Percentiles rank a stretch among this genome's conserved stretches.
Conservation (phyloP, 2,888 invertebrate species). For the Amblyjoppa proteus region DNA sequence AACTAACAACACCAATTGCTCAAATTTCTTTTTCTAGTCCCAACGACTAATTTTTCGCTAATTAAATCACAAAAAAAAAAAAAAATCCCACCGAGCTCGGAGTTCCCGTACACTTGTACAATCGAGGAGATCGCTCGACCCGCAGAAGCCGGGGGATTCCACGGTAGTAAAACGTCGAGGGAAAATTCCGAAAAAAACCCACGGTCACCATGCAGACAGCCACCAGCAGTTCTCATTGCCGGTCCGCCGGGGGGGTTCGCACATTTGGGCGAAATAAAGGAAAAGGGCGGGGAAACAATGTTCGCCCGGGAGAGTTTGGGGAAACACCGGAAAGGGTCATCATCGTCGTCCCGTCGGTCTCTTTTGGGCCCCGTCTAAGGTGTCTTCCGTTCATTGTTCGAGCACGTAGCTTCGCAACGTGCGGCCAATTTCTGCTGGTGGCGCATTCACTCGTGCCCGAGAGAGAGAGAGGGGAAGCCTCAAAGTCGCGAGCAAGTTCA, state of each 20-base stretch:
- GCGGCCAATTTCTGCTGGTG: conserved; percentile 72
- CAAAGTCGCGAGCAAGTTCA: conserved; percentile 33
- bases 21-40: not conserved
- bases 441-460: conserved; percentile 65
- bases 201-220: conserved; percentile 55
- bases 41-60: not conserved
- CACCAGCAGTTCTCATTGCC: conserved; percentile 56
- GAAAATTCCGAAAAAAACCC: conserved; percentile 50
- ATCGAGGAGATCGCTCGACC: not conserved
- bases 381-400: conserved; percentile 50
- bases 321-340: conserved; percentile 67
- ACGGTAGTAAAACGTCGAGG: not conserved
- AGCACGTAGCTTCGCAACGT: conserved; percentile 57
- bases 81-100: not conserved
- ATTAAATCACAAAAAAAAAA: not conserved
- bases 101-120: not conserved
- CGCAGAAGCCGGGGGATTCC: conserved; percentile 26
- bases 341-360: conserved; percentile 46
- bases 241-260: not conserved
- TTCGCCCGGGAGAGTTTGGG: conserved; percentile 38
- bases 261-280: conserved; percentile 10
- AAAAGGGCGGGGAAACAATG: conserved; percentile 29
- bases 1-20: not conserved
- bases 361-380: conserved; percentile 37
- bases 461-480: not conserved